Evolutionary conservation across 2,888 invertebrate genomes (phyloP).

Genomic region (Plebejus argus): DNA sequence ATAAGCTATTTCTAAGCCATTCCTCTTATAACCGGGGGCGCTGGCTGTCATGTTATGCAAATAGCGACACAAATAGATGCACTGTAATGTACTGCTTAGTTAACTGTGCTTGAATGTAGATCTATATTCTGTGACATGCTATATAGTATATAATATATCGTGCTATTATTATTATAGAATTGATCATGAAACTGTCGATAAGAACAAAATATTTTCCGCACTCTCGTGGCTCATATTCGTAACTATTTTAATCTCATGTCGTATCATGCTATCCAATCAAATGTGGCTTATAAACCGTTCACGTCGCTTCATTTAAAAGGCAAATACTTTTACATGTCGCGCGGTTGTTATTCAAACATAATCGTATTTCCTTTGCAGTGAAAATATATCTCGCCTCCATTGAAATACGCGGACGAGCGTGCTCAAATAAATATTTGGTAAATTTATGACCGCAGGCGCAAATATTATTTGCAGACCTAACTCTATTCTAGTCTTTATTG

Average conservation of each 20-base stretch:
- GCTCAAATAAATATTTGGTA: conserved; percentile 34
- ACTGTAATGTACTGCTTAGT: background rate
- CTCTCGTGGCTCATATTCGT: background rate
- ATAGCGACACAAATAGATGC: conserved; percentile 2
- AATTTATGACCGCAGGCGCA: conserved; percentile 29
- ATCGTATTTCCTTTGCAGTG: conserved; percentile 62
- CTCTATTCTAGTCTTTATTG: conserved; percentile 28
- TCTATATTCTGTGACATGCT: background rate
- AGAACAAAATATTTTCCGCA: background rate
- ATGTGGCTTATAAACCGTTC: conserved; percentile 15
- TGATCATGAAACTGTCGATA: background rate
- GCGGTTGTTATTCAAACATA: conserved; percentile 67
- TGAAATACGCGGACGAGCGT: conserved; percentile 31
- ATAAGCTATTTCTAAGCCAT: conserved; percentile 1
- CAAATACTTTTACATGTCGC: conserved; percentile 41
- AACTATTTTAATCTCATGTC: background rate
- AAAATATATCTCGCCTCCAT: conserved; percentile 55
- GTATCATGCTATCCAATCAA: conserved; percentile 20
- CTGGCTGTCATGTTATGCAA: conserved; percentile 10
- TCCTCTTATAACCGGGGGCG: conserved; percentile 17
- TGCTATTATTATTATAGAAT: too few relatives aligned
- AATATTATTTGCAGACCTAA: conserved; percentile 30
- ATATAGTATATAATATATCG: background rate
- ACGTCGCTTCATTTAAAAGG: conserved; percentile 25
- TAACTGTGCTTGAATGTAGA: conserved; percentile 37